Conservation (phyloP, 2,888 invertebrate species). For the Caenorhabditis wallacei region DNA sequence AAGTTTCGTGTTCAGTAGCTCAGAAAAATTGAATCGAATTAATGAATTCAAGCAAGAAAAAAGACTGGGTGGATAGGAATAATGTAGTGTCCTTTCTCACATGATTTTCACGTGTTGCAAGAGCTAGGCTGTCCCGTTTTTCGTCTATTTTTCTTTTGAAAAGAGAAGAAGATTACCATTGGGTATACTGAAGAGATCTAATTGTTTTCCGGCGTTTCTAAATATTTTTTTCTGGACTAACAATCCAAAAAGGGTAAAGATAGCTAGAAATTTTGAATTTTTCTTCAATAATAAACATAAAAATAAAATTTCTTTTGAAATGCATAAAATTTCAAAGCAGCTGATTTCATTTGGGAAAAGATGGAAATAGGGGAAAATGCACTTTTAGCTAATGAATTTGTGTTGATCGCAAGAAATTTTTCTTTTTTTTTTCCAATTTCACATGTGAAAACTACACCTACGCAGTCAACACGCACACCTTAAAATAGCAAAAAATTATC, state of each 20-base stretch:
- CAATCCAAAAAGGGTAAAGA: background rate
- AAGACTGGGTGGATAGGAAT: background rate
- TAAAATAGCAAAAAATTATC: background rate
- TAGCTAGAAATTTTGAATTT: background rate
- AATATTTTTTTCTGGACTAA: background rate
- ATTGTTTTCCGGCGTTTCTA: conserved; percentile 52
- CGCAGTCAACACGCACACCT: background rate
- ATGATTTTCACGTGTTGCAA: conserved; percentile 40
- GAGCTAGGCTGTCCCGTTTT: conserved; percentile 35
- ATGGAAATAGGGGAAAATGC: background rate
- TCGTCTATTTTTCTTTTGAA: background rate
- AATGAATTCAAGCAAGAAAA: conserved; percentile 55
- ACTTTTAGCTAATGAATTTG: background rate
- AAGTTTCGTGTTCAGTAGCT: conserved; percentile 18
- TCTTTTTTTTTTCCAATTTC: too few relatives aligned
- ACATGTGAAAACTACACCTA: background rate
- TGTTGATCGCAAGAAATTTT: background rate
- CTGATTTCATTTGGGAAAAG: background rate
- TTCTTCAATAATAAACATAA: too few relatives aligned
- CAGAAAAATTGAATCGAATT: conserved; percentile 37
- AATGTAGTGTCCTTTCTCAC: conserved; percentile 20
- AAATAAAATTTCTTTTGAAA: background rate
- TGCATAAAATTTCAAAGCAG: background rate
- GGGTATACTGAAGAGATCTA: conserved; percentile 25
- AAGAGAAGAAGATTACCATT: conserved; percentile 38